Evolutionary conservation across 2,888 invertebrate genomes (phyloP).

Genomic region (Amphipoea oculea): DNA sequence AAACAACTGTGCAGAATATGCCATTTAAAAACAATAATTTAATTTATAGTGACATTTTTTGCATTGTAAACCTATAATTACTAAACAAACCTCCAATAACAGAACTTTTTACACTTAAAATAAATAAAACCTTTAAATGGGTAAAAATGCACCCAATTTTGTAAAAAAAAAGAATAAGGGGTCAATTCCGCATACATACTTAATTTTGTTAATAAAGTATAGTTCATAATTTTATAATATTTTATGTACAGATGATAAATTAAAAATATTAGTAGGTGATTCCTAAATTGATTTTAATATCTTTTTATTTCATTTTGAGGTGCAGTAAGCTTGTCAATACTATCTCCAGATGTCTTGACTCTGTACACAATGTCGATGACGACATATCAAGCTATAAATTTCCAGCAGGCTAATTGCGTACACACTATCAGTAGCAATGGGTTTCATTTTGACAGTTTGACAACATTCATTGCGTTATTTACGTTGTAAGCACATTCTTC

Average conservation of each 20-base stretch:
- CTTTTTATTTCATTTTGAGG: background rate
- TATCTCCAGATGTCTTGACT: background rate
- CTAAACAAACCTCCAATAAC: background rate
- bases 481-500: too few relatives aligned
- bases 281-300: background rate
- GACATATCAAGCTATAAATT: too few relatives aligned
- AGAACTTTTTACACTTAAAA: background rate
- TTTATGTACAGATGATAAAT: constrained; percentile 8
- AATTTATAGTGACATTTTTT: background rate
- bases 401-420: too few relatives aligned
- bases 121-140: background rate
- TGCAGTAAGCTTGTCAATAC: background rate
- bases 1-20: background rate
- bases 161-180: background rate
- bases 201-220: constrained; percentile 5
- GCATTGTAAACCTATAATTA: too few relatives aligned
- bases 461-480: too few relatives aligned
- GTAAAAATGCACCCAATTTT: background rate
- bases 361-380: too few relatives aligned
- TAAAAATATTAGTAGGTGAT: background rate
- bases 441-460: too few relatives aligned
- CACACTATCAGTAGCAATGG: too few relatives aligned
- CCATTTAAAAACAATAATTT: background rate
- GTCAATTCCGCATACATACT: background rate
- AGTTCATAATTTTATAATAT: background rate